Base-by-base conservation (phyloP, 1,140 invertebrate genomes). In the Danaus melanippus region DNA sequence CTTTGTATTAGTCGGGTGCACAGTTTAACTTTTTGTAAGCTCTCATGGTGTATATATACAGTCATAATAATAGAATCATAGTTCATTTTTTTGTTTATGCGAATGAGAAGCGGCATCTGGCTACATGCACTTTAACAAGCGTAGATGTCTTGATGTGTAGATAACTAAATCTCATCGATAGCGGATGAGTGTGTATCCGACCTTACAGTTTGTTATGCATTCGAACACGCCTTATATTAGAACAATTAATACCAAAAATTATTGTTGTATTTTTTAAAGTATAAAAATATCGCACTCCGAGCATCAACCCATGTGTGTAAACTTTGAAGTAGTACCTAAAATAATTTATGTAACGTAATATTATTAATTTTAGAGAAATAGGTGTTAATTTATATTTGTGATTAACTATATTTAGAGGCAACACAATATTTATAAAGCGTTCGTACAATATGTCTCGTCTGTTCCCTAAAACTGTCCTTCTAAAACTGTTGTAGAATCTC, bases 291-390 rank as follows among this genome's bases (percentile, higher is more conserved):
- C 46, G 58, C 63, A 60, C 55, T 51, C 58, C 57, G 60, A 42
- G 53, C 55, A 62, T 45, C 59, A 61, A 62, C 44, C 50, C 47
- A 52, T 57, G 46, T 60, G 56, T 50, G 56, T 56, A 53, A 63
- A 63, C 55, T 58, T 50, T 62, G 48, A 66, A 67, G 62, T 52
- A 62, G 70, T 71, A 69, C 60, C 74, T 70, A 73, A 74, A 68
- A 69, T 77, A 71, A 74, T 69, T 74, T 76, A 79, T 74, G 62
- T 76, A 73, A 70, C 62, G 66, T 74, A 68, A 71, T 68, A 69
- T 68, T 69, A 70, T 65, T 70, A 74, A 63, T 68, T 58, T 43
- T 58, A 50, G 43, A 51, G 66, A 67, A 47, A 58, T 70, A 71
- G 64, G 43, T 66, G 55, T 69, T 78, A 73, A 74, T 76, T 81